Evolutionary conservation across 2,888 invertebrate species (phyloP).

Genomic region (Smittia sp.): DNA sequence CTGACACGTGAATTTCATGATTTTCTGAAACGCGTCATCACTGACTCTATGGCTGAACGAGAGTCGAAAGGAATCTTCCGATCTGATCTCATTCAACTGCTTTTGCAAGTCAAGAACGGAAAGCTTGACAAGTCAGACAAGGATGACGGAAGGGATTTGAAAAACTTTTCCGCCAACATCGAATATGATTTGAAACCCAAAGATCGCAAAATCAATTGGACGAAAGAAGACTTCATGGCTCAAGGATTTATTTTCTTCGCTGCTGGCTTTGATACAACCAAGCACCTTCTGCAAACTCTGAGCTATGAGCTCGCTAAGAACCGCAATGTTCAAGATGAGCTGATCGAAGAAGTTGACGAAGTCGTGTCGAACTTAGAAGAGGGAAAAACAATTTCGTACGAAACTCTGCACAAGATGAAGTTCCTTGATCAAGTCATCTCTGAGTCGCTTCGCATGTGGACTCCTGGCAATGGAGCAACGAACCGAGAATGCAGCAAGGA

Average conservation of each 20-base stretch:
- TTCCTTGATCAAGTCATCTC: neutral
- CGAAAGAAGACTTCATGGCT: neutral
- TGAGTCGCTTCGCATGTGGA: neutral
- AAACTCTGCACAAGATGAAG: constrained; percentile 14
- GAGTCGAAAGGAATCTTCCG: no score
- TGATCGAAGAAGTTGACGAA: neutral
- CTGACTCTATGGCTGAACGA: no score
- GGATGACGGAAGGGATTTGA: no score
- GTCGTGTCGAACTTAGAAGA: neutral
- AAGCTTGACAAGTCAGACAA: no score
- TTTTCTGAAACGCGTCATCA: no score
- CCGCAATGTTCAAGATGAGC: neutral
- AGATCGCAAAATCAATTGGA: neutral
- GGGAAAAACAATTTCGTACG: neutral
- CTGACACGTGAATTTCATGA: no score
- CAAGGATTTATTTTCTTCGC: neutral
- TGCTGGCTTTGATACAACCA: neutral
- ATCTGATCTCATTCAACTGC: no score
- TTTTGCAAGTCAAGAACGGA: no score
- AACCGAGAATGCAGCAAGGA: constrained; percentile 11
- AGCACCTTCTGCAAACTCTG: no score
- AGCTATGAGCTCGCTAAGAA: neutral
- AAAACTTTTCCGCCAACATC: neutral
- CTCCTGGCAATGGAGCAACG: neutral
- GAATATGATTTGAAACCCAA: neutral